Base-by-base conservation (phyloP, 2,888 invertebrate genomes). In the Sinotaia quadrata region DNA sequence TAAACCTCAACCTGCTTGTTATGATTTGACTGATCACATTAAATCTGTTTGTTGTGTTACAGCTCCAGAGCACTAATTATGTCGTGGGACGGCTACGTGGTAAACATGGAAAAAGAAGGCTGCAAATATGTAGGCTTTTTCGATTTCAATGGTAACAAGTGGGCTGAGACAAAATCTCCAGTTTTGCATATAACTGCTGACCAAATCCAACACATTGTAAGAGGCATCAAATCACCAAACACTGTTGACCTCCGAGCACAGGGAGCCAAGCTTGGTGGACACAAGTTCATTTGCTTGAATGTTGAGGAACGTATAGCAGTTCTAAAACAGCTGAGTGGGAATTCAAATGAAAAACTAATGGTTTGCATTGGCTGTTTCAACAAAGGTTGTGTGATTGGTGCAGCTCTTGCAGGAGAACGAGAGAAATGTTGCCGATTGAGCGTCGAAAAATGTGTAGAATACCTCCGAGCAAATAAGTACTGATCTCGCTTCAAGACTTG, bases 1-100 rank as follows among this genome's bases (percentile, higher is more conserved):
- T n/a, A n/a, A n/a, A n/a, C n/a, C n/a, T n/a, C n/a, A n/a, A n/a
- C n/a, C n/a, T n/a, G n/a, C n/a, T n/a, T n/a, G n/a, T n/a, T n/a
- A n/a, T n/a, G n/a, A n/a, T n/a, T n/a, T n/a, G n/a, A n/a, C n/a
- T n/a, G n/a, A n/a, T n/a, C n/a, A n/a, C n/a, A n/a, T n/a, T n/a
- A n/a, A n/a, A n/a, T n/a, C n/a, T n/a, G n/a, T n/a, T n/a, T n/a
- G n/a, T n/a, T n/a, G 8, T 47, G 47, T 47, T 47, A 24, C 47
- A 47, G 47, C 27, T 57, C 29, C 18, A 8, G 18, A 18, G 8
- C 56, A 31, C 36, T 60, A 7, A 44, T 21, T 56, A 65, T 65
- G 65, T 65, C 72, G 24, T 72, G 72, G 72, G 63, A 72, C 33
- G 34, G 57, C n/a, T 72, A 72, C 33, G 57, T 72, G 21, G 51